Base-by-base conservation (phyloP, 1,140 invertebrate genomes). In the Heliconius himera region DNA sequence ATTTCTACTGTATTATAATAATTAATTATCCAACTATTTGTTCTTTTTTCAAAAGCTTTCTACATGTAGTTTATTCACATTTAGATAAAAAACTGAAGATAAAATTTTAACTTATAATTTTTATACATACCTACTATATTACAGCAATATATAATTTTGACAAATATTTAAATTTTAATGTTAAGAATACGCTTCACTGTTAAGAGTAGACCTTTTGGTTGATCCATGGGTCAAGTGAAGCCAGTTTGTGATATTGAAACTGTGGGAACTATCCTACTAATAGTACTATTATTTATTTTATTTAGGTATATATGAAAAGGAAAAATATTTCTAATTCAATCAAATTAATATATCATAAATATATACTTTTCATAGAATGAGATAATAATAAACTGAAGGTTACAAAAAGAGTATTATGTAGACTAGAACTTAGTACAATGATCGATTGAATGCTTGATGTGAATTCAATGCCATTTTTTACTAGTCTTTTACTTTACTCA, bases 201-300 rank as follows among this genome's bases (percentile, higher is more conserved):
- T 72, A 66, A 66, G 56, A 60, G 8, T 74, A 83, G 80, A 81
- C 83, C 80, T 84, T 78, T 81, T 81, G 73, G 77, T 78, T 85
- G 84, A 85, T 82, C 84, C 56, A 22, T 71, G 74, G 83, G 84
- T 85, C 84, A 84, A 84, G 84, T 80, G 76, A 80, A 85, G 80
- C 83, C 74, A 41, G 80, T 81, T 75, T 85, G 80, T 83, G 82
- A 72, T 83, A 83, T 80, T 83, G 77, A 83, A 83, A 75, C 49
- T 46, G 82, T 83, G 80, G 80, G 82, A 83, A 83, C 72, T 18
- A 22, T 1, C 11, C n/a, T 36, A n/a, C 60, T n/a, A 13, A 8
- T 66, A 29, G 3, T 18, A 8, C 33, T 36, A 36, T 36, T 26
- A 66, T 22, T 26, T 26, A 66, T 22, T 26, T 26, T 66, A 29